Evolutionary conservation across 2,888 invertebrate genomes (phyloP), one percentile per base, ranked within the genome.

Genomic region (Arctia plantaginis): DNA sequence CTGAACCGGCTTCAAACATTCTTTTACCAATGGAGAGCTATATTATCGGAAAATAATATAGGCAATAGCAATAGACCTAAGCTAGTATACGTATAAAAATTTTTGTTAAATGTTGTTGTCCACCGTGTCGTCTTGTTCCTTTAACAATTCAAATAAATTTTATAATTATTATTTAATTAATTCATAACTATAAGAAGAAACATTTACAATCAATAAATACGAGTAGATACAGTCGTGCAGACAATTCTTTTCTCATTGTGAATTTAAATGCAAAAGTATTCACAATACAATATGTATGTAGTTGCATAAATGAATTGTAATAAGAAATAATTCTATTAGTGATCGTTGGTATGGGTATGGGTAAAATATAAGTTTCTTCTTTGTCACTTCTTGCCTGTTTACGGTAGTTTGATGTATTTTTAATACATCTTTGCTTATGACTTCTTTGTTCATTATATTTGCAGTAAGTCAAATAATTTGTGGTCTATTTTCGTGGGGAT

Each of bases 181-280:
- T 66, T 41, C 66, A n/a, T 8, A 41, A 27, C 15, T 27, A 66
- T 8, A 18, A n/a, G n/a, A 41, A 41, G n/a, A 66, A 41, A 41
- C 13, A 41, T n/a, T 66, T 27, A 15, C 66, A 66, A 41, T 27
- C 66, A 27, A n/a, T 66, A n/a, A 41, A 41, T 41, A n/a, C n/a
- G n/a, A n/a, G n/a, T n/a, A 66, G 27, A 41, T 66, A 66, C 41
- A 41, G 66, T 66, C 41, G n/a, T 66, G 66, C n/a, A 66, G 39
- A 66, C 39, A 41, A 66, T 6, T 66, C 20, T 66, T 23, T 39
- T n/a, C 27, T 41, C 27, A 27, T 23, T 66, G 39, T 4, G 39
- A 66, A 66, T 66, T 13, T 15, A n/a, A 66, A 66, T 66, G 7
- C 13, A n/a, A 1, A 12, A 1, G n/a, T 41, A 66, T 3, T 62